Base-by-base conservation (phyloP, 2,888 invertebrate species). In the Dryobota labecula region DNA sequence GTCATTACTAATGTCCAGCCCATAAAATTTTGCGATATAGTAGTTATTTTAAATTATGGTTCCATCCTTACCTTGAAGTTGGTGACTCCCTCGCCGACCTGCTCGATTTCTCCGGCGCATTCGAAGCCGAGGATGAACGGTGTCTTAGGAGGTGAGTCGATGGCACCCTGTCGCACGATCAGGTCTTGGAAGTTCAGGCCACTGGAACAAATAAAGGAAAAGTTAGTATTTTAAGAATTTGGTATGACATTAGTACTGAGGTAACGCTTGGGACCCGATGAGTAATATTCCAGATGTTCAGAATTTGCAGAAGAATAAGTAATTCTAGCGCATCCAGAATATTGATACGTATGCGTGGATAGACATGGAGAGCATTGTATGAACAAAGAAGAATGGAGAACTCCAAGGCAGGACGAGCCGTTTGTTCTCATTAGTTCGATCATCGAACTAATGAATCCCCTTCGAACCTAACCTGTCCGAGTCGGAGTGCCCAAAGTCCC, bases 81-180 rank as follows among this genome's bases (percentile, higher is more conserved):
- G 90, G 97, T 97, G 78, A 98, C 98, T 54, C 97, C 97, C 90
- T 98, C 98, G 84, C 98, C 98, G 76, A 98, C 96, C 88, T 97
- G 97, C 90, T 98, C 98, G 81, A 98, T 97, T 88, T 97, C 97
- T 65, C 98, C 98, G 68, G 98, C 98, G 92, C 98, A 98, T 92
- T 98, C 98, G 88, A 98, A 98, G 73, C 98, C 98, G 91, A 98
- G 97, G 90, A 98, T 98, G 95, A 98, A 98, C 7, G 98, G 98
- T 8, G 98, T 98, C 95, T 98, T 98, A n/a, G 98, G 98, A 0
- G 98, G 97, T 18, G 98, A 98, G 92, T 98, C 98, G 86, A 98
- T 97, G 74, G 98, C 98, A 8, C 98, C 98, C 93, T 98, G 98
- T 57, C 98, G 97, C 73, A 98, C 98, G 97, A 98, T 98, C 95